Percentiles rank a stretch among this genome's conserved stretches.
phyloP scores from a whole-genome alignment of 1,140 invertebrate genomes.

The Pentalonia nigronervosa region DNA sequence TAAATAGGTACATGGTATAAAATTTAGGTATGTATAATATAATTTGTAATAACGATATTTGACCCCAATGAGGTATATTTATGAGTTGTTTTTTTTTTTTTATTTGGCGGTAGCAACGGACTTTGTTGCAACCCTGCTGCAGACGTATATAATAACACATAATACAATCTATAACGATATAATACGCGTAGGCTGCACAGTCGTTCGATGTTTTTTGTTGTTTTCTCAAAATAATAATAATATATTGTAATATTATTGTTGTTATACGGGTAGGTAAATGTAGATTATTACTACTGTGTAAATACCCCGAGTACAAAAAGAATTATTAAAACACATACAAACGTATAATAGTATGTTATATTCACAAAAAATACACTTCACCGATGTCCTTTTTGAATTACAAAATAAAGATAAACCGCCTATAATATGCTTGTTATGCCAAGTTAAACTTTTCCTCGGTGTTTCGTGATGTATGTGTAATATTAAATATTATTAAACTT shows the following conservation, averaged over 20 bases:
- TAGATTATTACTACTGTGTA: background rate
- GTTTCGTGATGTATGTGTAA: background rate
- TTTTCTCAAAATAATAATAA: background rate
- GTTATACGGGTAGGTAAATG: background rate
- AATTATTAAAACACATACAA: background rate
- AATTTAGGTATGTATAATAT: background rate
- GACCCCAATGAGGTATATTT: background rate
- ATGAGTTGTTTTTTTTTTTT: background rate
- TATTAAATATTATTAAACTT: background rate
- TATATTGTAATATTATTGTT: no score
- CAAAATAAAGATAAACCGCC: slow-evolving; percentile 3
- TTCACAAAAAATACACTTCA: background rate
- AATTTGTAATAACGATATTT: background rate
- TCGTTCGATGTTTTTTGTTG: background rate
- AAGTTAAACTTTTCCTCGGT: background rate
- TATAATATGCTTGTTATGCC: background rate
- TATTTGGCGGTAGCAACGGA: background rate
- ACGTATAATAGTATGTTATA: background rate
- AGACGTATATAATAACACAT: background rate
- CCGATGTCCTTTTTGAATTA: background rate
- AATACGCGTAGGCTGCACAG: no score
- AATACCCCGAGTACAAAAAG: background rate
- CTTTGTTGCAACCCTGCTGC: background rate
- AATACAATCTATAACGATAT: background rate
- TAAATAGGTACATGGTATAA: background rate